Evolutionary conservation across 2,113 vertebrate genomes (phyloP).

Genomic region (Clarias batrachus): DNA sequence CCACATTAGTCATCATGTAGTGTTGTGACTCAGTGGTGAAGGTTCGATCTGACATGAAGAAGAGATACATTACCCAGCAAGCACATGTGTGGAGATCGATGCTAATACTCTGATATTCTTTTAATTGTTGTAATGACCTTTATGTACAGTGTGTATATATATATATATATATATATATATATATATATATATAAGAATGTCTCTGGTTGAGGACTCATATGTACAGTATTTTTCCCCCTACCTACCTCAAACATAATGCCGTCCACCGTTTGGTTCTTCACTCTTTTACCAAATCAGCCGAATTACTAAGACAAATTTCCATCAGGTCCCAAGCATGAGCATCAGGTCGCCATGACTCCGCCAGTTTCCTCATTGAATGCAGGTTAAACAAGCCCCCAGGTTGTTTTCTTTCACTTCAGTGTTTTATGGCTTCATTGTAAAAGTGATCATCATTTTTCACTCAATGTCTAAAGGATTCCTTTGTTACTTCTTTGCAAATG

Average conservation of each 20-base stretch:
- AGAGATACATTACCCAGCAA: background rate
- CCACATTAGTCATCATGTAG: background rate
- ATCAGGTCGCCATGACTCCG: background rate
- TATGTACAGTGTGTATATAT: too few species aligned
- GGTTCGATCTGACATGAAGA: background rate
- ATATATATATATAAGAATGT: too few species aligned
- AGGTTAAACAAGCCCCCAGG: background rate
- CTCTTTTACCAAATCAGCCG: background rate
- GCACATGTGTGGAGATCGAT: background rate
- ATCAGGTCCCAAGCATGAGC: background rate
- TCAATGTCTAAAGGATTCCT: background rate
- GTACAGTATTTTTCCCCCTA: background rate
- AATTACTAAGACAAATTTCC: conserved; percentile 1
- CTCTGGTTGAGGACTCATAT: background rate
- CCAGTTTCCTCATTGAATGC: background rate
- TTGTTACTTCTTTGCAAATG: background rate
- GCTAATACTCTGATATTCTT: background rate
- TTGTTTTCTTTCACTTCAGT: background rate
- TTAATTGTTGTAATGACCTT: background rate
- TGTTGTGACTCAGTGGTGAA: background rate
- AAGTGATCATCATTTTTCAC: background rate
- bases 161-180: too few species aligned
- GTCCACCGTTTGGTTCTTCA: background rate
- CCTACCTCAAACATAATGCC: background rate
- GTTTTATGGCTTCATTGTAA: background rate